Base-by-base conservation (phyloP, 2,113 vertebrate species). In the Paralichthys olivaceus region DNA sequence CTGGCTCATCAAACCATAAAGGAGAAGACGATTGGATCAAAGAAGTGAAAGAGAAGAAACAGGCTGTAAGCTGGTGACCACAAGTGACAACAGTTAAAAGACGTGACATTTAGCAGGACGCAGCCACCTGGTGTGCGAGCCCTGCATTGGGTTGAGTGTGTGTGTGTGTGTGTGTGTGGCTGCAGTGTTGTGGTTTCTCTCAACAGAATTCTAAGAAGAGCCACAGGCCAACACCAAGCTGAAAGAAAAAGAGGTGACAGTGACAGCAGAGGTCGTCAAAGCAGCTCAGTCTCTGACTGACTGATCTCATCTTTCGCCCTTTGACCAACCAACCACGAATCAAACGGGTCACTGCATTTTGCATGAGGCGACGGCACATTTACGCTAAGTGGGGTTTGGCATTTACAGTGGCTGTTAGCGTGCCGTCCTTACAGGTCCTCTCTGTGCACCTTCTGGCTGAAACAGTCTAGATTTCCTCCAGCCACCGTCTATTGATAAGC, bases 401-500 rank as follows among this genome's bases (percentile, higher is more conserved):
- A 83, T 88, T 72, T 87, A 26, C 71, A 75, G 63, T 7, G 34
- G 59, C 73, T 81, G 40, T 62, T 59, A 45, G 61, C 11, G 55
- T 64, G 32, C 51, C 75, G 34, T 70, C 59, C 69, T 63, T 64
- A 37, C 59, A 61, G 47, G 49, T 75, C 26, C 43, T 26, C 57
- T 15, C 34, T 25, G 56, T 60, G 51, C 53, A 56, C 6, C 80
- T 79, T 68, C 72, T 2, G 4, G 65, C 63, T 55, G 22, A 87
- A 87, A 75, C 67, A 37, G 73, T 63, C 57, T 5, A 45, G 78
- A 82, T 87, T 86, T 84, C 58, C 80, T 83, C 69, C 79, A 80
- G 80, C 78, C 81, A 54, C 77, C 19, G 43, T 79, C 75, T 79
- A 90, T 89, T 88, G 88, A 91, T 89, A 85, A 91, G 84, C 62